Evolutionary conservation across 2,888 invertebrate species (phyloP), one percentile per base, ranked within the genome.

Genomic region (Tanytarsus gracilentus): DNA sequence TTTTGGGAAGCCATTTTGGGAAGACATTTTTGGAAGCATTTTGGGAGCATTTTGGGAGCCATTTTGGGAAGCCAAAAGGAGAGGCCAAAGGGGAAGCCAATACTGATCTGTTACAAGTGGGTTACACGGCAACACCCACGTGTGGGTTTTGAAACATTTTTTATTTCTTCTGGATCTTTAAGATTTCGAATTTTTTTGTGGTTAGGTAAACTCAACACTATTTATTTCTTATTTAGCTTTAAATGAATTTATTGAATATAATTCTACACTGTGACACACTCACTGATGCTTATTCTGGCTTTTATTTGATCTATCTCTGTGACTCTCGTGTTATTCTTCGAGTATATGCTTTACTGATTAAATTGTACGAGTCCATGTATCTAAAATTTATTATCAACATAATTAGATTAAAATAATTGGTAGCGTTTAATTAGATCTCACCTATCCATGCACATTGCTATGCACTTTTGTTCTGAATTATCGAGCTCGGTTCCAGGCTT

Each of bases 311-410:
- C 49, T 49, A 49, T 49, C 49, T 14, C 6, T 49, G 49, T 6
- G 52, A 29, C 75, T 96, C 96, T 65, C 84, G 79, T 70, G 92
- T 88, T 67, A 97, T 78, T 69, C 96, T 81, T 71, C 79, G 82
- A 63, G 87, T 84, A 72, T 96, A 96, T 0, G 94, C 85, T 73
- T 86, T 84, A 9, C 93, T 91, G 9, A 97, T 92, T 60, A 94
- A 76, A 75, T 94, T 92, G 87, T 91, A 95, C 3, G 94, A 84
- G 69, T 98, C 97, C 89, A 96, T 91, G 78, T 92, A 98, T 69
- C 97, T 81, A 44, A 33, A 52, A 53, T 16, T 14, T 3, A 40
- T n/a, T 25, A 25, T 25, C 25, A 11, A 44, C 18, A 18, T 16
- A 16, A 7, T 44, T 18, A 44, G 9, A 21, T 7, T 9, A 44